Percentiles rank a stretch among this genome's conserved stretches.
Conservation (phyloP, 1,140 invertebrate species). For the Papilio aristodemus region DNA sequence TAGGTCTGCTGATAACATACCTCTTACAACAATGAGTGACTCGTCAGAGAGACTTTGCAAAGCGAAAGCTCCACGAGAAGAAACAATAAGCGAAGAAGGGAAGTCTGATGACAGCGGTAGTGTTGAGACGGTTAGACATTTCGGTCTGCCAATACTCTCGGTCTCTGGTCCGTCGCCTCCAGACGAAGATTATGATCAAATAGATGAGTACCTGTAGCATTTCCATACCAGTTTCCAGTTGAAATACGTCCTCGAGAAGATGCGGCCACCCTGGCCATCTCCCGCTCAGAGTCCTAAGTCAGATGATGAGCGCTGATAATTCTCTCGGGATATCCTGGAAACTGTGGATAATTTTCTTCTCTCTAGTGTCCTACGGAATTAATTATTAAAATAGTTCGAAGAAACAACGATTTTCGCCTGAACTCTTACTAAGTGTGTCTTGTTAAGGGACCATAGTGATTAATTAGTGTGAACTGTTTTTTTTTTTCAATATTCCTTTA, state of each 20-base stretch:
- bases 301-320: conserved; percentile 37
- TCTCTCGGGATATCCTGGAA: conserved; percentile 4
- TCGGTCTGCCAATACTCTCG: conserved; percentile 87
- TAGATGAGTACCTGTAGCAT: conserved; percentile 81
- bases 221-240: conserved; percentile 76
- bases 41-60: conserved; percentile 78
- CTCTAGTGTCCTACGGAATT: not conserved
- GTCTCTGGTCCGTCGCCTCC: conserved; percentile 89
- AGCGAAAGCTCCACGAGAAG: conserved; percentile 64
- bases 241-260: conserved; percentile 74
- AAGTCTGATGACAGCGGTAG: conserved; percentile 80
- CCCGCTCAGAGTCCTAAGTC: conserved; percentile 64
- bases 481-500: conserved; percentile 49
- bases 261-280: conserved; percentile 68
- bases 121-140: conserved; percentile 82
- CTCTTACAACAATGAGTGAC: conserved; percentile 78
- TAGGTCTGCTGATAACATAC: conserved; percentile 82
- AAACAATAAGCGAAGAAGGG: conserved; percentile 70
- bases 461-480: conserved; percentile 41
- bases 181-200: conserved; percentile 82
- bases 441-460: conserved; percentile 71
- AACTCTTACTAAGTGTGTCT: conserved; percentile 59
- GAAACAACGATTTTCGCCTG: conserved; percentile 27
- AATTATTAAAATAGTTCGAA: not conserved
- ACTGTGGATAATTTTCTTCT: conserved; percentile 29